Base-by-base conservation (phyloP, 2,797 vertebrate species). In the Oreochromis grahami region DNA sequence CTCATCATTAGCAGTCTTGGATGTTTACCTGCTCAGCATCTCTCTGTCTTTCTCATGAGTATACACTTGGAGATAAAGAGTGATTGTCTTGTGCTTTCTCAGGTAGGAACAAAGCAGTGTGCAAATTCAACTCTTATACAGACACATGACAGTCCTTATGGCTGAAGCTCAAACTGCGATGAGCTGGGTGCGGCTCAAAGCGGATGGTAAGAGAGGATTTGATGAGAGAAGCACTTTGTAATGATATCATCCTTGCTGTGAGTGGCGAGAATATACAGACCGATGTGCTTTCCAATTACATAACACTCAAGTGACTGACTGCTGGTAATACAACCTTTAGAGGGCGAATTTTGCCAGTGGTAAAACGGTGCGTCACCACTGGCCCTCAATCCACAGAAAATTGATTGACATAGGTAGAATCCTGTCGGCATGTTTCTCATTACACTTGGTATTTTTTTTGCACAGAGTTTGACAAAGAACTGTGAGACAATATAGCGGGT, bases 181-280 rank as follows among this genome's bases (percentile, higher is more conserved):
- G 70, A 51, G 26, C 21, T n/a, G 78, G 91, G 80, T 14, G 60
- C 17, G 76, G 84, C 86, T 60, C 74, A 76, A 56, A 86, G 92
- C 34, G 60, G 87, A 79, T n/a, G 84, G 72, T 85, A 84, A 80
- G 78, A 63, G 80, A 86, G 89, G 94, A 93, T 92, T 91, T 94
- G 94, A 94, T 91, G 91, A 93, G 91, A 84, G 90, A 90, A 79
- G 91, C 92, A 93, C 86, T 95, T 90, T 93, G 90, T 93, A 92
- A 91, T 91, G 83, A 92, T 91, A 90, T 94, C 92, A 87, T 91
- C 87, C 90, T 85, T 8, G 77, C 87, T 88, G 92, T 78, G 89
- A 91, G 90, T 78, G 58, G 77, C 24, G 15, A 90, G 84, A 90
- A 86, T 88, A 79, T 77, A 85, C 78, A 55, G 82, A 88, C 82